Evolutionary conservation across 2,888 invertebrate genomes (phyloP), one percentile per base, ranked within the genome.

Genomic region (Silvanus unidentatus): DNA sequence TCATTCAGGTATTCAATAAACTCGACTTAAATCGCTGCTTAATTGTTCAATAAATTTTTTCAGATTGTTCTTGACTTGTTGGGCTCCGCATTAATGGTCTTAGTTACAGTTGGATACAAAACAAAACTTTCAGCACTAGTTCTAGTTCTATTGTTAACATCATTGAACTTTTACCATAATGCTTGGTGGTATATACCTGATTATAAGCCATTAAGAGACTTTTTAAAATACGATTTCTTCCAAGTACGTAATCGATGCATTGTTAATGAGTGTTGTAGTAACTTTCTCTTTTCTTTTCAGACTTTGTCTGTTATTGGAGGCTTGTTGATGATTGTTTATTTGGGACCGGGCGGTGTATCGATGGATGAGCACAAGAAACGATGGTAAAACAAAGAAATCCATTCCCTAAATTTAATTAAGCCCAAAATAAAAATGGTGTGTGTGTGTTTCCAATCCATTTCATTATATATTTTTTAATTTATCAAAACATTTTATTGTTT

Each of bases 321-420:
- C 41, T 83, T 99, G 15, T 77, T 99, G 45, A 92, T 99, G 88
- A 96, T 99, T 58, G 98, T 99, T 9, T 92, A 92, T 52, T 79
- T 98, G 52, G 99, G 99, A 28, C 99, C 99, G 30, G 99, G 99
- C 48, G 96, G 95, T 44, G 96, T 97, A 32, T 97, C 97, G 51
- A 96, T 99, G 93, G 99, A 99, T 73, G 98, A 98, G 69, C 96
- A 98, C 76, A 99, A 99, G 78, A 99, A 99, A 77, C 88, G 91
- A 72, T 99, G 95, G 95, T 96, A 84, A 73, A 49, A 43, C 15
- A n/a, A 40, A n/a, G n/a, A n/a, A n/a, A n/a, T n/a, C n/a, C n/a
- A n/a, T n/a, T 32, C n/a, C 32, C 32, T 8, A 8, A 32, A 32
- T 12, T 27, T 11, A 59, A 11, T 3, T 64, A 40, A 52, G 47